These are phyloP conservation scores for Pseudochirops corinnae DNA, from an alignment of 2,797 vertebrate genomes.

Conservation along the genomic window DNA sequence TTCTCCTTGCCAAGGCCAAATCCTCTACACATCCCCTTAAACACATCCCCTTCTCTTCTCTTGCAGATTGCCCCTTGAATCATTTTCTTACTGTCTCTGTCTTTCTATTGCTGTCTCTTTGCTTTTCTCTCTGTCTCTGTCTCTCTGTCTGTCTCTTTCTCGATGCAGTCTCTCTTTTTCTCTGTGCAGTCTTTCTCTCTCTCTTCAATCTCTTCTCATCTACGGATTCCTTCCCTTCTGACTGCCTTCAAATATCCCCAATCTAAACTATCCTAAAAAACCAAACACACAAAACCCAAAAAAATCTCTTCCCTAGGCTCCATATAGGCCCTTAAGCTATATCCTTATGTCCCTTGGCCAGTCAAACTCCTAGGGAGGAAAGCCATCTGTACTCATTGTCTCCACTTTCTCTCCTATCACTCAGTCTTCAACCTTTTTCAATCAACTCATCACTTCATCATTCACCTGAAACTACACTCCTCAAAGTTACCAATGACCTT, in stretches of 20 bases:
- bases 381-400: neutral
- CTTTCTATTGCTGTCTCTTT: neutral
- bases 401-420: neutral
- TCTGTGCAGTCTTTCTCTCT: neutral
- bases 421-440: neutral
- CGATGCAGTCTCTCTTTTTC: neutral
- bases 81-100: neutral
- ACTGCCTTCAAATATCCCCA: neutral
- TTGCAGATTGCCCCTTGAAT: neutral
- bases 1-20: neutral
- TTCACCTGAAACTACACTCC: neutral
- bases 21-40: neutral
- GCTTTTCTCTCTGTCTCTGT: neutral
- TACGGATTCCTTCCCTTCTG: neutral
- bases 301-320: too few relatives aligned
- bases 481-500: neutral
- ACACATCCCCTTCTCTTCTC: neutral
- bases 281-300: too few relatives aligned
- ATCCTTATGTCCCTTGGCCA: neutral
- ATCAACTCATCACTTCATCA: neutral
- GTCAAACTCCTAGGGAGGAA: neutral
- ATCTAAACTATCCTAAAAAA: too few relatives aligned
- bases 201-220: neutral
- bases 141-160: neutral
- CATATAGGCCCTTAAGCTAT: neutral